A percentile compares a stretch with the other conserved stretches of the same genome.
These are phyloP conservation scores for Formica exsecta DNA, from an alignment of 1,140 invertebrate genomes.

Conservation along the genomic window DNA sequence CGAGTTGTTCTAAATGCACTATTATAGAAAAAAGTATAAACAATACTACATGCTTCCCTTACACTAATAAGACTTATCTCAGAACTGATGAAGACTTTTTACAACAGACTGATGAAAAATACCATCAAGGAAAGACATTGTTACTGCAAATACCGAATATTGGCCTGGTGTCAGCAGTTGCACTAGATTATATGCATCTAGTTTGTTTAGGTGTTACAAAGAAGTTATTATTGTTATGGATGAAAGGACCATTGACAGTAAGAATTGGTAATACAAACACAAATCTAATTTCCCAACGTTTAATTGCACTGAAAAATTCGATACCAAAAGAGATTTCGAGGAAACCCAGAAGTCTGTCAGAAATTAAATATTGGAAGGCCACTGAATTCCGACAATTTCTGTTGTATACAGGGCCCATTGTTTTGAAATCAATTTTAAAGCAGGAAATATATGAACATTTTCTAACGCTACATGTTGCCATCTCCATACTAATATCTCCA, in stretches of 20 bases:
- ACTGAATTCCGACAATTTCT: slow-evolving; percentile 12
- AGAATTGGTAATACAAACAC: slow-evolving; percentile 3
- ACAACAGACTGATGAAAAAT: slow-evolving; percentile 21
- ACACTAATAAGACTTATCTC: slow-evolving; percentile 11
- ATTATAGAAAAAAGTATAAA: neutral
- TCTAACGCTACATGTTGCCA: slow-evolving; percentile 14
- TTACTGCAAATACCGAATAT: slow-evolving; percentile 35
- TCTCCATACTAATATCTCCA: neutral
- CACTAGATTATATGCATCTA: slow-evolving; percentile 33
- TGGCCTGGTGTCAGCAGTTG: slow-evolving; percentile 3
- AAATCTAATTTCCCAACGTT: neutral
- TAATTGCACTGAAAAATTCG: slow-evolving; percentile 13
- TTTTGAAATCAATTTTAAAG: slow-evolving; percentile 11
- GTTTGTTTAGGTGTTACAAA: slow-evolving; percentile 13
- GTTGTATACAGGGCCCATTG: slow-evolving; percentile 4
- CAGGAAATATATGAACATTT: slow-evolving; percentile 26
- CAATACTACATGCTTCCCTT: slow-evolving; percentile 19
- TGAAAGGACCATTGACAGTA: neutral
- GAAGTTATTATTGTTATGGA: neutral
- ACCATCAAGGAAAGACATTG: slow-evolving; percentile 26
- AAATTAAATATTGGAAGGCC: slow-evolving; percentile 19
- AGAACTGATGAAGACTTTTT: slow-evolving; percentile 30
- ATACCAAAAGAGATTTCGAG: slow-evolving; percentile 16
- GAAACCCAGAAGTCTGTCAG: slow-evolving; percentile 15
- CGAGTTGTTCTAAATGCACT: slow-evolving; percentile 29